Evolutionary conservation across 1,140 invertebrate genomes (phyloP), one percentile per base, ranked within the genome.

Genomic region (Drosophila obscura): DNA sequence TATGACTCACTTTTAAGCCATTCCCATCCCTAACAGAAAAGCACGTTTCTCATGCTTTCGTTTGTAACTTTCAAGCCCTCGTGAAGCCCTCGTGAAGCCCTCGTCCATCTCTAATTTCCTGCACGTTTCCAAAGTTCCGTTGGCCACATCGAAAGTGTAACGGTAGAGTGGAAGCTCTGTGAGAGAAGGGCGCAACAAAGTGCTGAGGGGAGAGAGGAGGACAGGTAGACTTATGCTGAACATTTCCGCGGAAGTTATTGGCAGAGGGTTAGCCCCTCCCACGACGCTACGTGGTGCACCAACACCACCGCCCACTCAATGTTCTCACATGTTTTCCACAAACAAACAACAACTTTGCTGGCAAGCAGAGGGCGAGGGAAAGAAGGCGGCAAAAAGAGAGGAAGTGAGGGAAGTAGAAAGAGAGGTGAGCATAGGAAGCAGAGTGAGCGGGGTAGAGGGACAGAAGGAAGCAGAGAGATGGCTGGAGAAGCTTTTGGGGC

Each of bases 321-420:
- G 31, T 66, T 77, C 55, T 63, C 73, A 81, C 73, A 81, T 81
- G 67, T 60, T 81, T 71, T 61, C 43, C 77, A 64, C 57, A 75
- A 39, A 71, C 72, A 80, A 80, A 71, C 72, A 75, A 74, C 51
- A 68, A 74, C 59, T 62, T 61, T 53, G 22, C 13, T 43, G 53
- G 26, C 19, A 52, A 26, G 24, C 56, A 45, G 39, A 65, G 53
- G 39, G 51, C 53, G 43, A 26, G 48, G 9, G 7, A 16, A 9
- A n/a, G 19, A 46, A 46, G 62, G 22, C 16, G 16, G 16, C 1
- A 16, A 16, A 19, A 19, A 19, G 51, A 58, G 43, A 35, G 41
- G 9, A 5, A 16, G n/a, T 9, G 19, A 46, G 39, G 53, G 31
- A 28, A 35, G 11, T 43, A 39, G 35, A 19, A 52, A 1, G 19